Evolutionary conservation across 2,888 invertebrate species (phyloP).

Genomic region (Lysandra coridon): DNA sequence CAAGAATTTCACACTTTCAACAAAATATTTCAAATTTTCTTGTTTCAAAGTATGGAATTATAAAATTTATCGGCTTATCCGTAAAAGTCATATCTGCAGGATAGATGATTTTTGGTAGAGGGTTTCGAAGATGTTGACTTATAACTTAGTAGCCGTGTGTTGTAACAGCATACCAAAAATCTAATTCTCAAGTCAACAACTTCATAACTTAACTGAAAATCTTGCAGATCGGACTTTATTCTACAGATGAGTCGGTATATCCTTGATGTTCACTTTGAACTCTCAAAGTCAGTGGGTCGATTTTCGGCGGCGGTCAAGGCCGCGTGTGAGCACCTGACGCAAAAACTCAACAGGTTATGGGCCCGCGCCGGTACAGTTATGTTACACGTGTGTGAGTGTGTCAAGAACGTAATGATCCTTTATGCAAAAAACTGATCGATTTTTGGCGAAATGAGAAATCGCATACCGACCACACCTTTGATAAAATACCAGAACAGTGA

Average conservation of each 20-base stretch:
- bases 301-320: slow-evolving; percentile 68
- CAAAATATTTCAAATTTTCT: neutral
- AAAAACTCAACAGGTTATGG: slow-evolving; percentile 73
- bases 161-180: neutral
- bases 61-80: too few relatives aligned
- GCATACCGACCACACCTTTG: neutral
- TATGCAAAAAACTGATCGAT: slow-evolving; percentile 8
- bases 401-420: slow-evolving; percentile 8
- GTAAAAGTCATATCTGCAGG: too few relatives aligned
- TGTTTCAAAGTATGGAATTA: too few relatives aligned
- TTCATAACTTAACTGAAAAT: neutral
- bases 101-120: too few relatives aligned
- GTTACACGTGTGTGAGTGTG: slow-evolving; percentile 48
- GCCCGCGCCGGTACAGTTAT: slow-evolving; percentile 54
- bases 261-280: slow-evolving; percentile 10
- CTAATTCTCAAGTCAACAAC: neutral
- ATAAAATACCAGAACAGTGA: neutral
- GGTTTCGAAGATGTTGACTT: too few relatives aligned
- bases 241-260: neutral
- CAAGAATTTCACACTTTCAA: neutral
- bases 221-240: neutral
- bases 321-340: slow-evolving; percentile 70
- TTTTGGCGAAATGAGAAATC: neutral
- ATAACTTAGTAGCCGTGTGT: neutral
- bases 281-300: slow-evolving; percentile 40